Percentiles rank a stretch among this genome's conserved stretches.
Evolutionary conservation across 1,140 invertebrate species (phyloP).

Genomic region (Tribolium castaneum): DNA sequence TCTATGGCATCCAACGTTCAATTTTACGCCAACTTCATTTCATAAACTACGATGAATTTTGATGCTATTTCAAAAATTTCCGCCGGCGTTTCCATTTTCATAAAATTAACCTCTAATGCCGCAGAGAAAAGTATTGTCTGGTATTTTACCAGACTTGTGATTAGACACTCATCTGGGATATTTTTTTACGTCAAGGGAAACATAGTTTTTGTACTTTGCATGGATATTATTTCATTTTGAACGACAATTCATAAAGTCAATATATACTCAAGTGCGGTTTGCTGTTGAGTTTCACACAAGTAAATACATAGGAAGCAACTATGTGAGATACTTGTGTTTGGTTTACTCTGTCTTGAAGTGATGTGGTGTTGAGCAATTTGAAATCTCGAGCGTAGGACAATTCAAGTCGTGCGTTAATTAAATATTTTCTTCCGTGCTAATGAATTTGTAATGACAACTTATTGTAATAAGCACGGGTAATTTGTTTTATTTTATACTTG

Average conservation of each 20-base stretch:
- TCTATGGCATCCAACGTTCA: neutral
- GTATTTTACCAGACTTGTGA: no score
- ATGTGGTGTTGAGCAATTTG: slow-evolving; percentile 7
- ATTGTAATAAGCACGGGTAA: slow-evolving; percentile 18
- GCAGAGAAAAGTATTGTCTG: no score
- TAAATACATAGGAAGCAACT: slow-evolving; percentile 26
- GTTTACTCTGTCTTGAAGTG: slow-evolving; percentile 17
- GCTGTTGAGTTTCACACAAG: slow-evolving; percentile 18
- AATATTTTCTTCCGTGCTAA: slow-evolving; percentile 16
- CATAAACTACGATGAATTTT: neutral
- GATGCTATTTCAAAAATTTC: neutral
- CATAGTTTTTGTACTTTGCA: no score
- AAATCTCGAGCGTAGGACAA: neutral
- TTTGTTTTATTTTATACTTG: slow-evolving; percentile 19
- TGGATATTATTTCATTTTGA: no score
- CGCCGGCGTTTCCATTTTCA: neutral
- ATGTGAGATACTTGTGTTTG: slow-evolving; percentile 3
- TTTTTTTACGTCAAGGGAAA: no score
- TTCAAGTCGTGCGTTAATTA: slow-evolving; percentile 18
- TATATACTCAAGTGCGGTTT: slow-evolving; percentile 15
- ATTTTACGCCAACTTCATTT: neutral
- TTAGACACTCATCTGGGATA: no score
- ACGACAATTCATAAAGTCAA: slow-evolving; percentile 19
- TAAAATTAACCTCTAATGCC: neutral
- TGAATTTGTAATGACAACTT: slow-evolving; percentile 31